These are phyloP conservation scores for Strix aluco DNA, from an alignment of 2,113 vertebrate genomes.

Conservation along the genomic window DNA sequence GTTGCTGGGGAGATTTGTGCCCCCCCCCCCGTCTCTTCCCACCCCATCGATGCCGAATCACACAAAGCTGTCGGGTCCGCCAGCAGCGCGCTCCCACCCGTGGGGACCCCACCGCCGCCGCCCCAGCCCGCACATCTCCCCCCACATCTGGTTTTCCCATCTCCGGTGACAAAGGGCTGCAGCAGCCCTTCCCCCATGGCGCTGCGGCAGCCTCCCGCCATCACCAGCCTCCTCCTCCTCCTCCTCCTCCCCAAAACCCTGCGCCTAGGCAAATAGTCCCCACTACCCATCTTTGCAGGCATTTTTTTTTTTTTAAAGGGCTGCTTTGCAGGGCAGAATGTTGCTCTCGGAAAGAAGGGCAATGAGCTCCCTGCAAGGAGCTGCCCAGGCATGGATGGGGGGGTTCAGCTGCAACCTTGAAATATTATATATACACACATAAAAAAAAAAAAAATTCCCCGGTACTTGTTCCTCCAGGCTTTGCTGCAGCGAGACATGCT, in stretches of 20 bases:
- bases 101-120: neutral
- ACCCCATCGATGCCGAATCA: neutral
- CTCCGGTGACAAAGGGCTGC: constrained; percentile 58
- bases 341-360: neutral
- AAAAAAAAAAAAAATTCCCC: neutral
- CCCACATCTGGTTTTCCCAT: constrained; percentile 47
- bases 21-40: neutral
- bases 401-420: neutral
- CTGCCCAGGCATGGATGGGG: neutral
- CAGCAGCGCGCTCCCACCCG: neutral
- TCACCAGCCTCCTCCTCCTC: neutral
- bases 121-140: neutral
- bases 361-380: neutral
- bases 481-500: neutral
- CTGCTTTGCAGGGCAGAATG: neutral
- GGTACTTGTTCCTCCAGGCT: neutral
- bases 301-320: neutral
- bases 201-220: constrained; percentile 24
- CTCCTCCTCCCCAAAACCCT: neutral
- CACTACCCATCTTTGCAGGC: neutral
- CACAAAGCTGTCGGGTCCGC: constrained; percentile 32
- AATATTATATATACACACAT: neutral
- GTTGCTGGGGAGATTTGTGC: constrained; percentile 55
- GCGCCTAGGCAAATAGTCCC: neutral
- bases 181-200: constrained; percentile 51